A percentile compares a stretch with the other conserved stretches of the same genome.
Conservation (phyloP, 1,140 invertebrate species). For the Papilio helenus region DNA sequence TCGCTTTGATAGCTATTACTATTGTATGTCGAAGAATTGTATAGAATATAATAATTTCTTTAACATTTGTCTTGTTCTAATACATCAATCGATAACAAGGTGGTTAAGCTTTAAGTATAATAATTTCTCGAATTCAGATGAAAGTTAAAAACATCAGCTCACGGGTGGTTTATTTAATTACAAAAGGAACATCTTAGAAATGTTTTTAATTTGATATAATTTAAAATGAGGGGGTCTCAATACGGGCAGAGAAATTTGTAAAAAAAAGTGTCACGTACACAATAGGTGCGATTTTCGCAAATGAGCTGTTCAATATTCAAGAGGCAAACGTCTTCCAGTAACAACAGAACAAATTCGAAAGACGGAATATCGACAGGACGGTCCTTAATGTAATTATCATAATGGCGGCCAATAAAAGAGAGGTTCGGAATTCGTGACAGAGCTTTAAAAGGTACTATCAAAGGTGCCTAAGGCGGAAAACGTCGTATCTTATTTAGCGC, state of each 20-base stretch:
- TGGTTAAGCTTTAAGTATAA: not conserved
- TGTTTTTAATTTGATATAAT: slow-evolving; percentile 64
- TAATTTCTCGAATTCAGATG: not conserved
- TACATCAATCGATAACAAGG: too few relatives aligned
- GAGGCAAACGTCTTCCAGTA: slow-evolving; percentile 72
- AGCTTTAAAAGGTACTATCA: slow-evolving; percentile 81
- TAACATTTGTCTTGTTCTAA: too few relatives aligned
- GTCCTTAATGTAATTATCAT: slow-evolving; percentile 81
- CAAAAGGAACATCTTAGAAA: slow-evolving; percentile 45
- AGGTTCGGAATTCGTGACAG: slow-evolving; percentile 76
- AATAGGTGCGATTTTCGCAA: slow-evolving; percentile 79
- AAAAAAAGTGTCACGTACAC: slow-evolving; percentile 74
- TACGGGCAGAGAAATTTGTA: slow-evolving; percentile 50
- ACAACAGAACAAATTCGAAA: slow-evolving; percentile 80
- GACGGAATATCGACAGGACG: slow-evolving; percentile 77
- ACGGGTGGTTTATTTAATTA: slow-evolving; percentile 42
- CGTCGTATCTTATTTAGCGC: slow-evolving; percentile 80
- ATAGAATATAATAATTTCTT: too few relatives aligned
- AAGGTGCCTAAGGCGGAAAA: slow-evolving; percentile 80
- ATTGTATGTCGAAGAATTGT: not conserved
- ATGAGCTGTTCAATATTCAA: slow-evolving; percentile 81
- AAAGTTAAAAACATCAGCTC: not conserved
- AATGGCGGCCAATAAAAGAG: slow-evolving; percentile 81
- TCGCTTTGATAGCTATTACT: slow-evolving; percentile 52
- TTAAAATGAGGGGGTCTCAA: slow-evolving; percentile 54